phyloP scores from a whole-genome alignment of 2,888 invertebrate species.

The Aricia artaxerxes region DNA sequence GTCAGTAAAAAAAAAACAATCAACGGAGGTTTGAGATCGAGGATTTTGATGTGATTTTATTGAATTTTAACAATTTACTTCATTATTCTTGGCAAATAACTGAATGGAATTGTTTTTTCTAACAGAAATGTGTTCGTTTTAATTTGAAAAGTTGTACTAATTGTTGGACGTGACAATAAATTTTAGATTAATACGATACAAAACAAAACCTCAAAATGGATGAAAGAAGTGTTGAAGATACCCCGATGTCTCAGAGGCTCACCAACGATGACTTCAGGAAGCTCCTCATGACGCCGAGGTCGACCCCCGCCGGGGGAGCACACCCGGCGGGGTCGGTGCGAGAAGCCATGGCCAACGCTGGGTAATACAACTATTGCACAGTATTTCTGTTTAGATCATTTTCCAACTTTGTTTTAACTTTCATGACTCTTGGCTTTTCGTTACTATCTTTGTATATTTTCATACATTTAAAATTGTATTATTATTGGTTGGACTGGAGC shows the following conservation, averaged over 20 bases:
- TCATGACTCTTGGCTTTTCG: too few relatives aligned
- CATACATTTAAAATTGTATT: too few relatives aligned
- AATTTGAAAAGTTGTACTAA: background rate
- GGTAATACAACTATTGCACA: slow-evolving; percentile 53
- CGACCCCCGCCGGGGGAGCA: slow-evolving; percentile 81
- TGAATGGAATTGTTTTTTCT: background rate
- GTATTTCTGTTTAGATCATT: background rate
- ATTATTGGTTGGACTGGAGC: too few relatives aligned
- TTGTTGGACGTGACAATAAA: background rate
- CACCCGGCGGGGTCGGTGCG: slow-evolving; percentile 82
- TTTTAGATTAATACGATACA: background rate
- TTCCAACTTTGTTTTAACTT: too few relatives aligned
- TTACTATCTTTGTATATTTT: too few relatives aligned
- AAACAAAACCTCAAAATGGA: slow-evolving; percentile 62
- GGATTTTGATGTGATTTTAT: background rate
- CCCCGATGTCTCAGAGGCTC: slow-evolving; percentile 87
- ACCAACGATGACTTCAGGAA: slow-evolving; percentile 99
- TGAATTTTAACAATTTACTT: background rate
- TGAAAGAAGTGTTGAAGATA: slow-evolving; percentile 76
- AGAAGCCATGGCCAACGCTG: slow-evolving; percentile 85
- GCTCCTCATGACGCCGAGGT: slow-evolving; percentile 95
- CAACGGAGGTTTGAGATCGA: too few relatives aligned
- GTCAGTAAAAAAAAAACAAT: background rate
- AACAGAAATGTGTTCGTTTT: background rate
- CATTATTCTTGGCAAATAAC: background rate